Evolutionary conservation across 2,113 vertebrate species (phyloP), one percentile per base, ranked within the genome.

Genomic region (Gopherus evgoodei): DNA sequence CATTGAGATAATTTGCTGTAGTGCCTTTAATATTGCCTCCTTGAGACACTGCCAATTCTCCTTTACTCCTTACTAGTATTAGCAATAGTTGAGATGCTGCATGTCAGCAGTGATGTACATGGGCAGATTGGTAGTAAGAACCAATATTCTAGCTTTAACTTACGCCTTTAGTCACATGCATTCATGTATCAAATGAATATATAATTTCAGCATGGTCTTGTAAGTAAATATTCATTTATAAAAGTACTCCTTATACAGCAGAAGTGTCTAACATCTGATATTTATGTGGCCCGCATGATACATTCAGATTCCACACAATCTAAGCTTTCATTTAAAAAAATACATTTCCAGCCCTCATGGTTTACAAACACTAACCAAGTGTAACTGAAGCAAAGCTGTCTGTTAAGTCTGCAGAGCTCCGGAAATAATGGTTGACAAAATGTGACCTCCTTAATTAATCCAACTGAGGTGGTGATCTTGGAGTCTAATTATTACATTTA

Each of bases 141-240:
- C 1, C 88, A 57, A 25, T 62, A 62, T 2, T 57, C 25, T 53
- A 25, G 44, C 5, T 94, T 87, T 42, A 35, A 29, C 42, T 57
- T 89, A 72, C 83, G 29, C 35, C 75, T 89, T 57, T 94, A 52
- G 31, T 87, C 56, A 57, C 19, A 50, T 0, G 0, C 38, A 91
- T 86, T 19, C 25, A 90, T 88, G n/a, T 62, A 57, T 53, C 72
- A 93, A 94, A 97, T 76, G 84, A 80, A 93, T 5, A 9, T 1
- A 87, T 59, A 69, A n/a, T 75, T 93, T 50, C 91, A 42, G 44
- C n/a, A 42, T 42, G n/a, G 81, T 87, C 59, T 65, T 94, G 93
- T 42, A 88, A 94, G 62, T 78, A 96, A 96, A 88, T 44, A 69
- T 1, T 52, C 25, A 78, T 47, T 27, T 38, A 38, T 72, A 72